phyloP scores from a whole-genome alignment of 2,888 invertebrate genomes.

The Ganaspis brasiliensis region DNA sequence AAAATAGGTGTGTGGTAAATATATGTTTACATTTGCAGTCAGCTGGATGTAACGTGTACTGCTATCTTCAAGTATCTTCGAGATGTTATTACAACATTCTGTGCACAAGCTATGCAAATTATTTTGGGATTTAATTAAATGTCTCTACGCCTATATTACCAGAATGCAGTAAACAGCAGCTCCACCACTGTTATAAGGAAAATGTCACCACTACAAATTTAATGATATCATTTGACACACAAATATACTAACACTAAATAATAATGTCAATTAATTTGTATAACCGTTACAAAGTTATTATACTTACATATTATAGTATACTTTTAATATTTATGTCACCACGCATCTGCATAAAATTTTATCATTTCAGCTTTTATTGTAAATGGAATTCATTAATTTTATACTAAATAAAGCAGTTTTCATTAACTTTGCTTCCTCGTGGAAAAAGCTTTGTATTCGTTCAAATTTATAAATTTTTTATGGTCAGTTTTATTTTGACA shows the following conservation, averaged over 20 bases:
- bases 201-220: constrained; percentile 21
- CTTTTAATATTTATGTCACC: too few species aligned
- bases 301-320: background rate
- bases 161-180: constrained; percentile 61
- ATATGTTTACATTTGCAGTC: constrained; percentile 60
- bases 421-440: too few species aligned
- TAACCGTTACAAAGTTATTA: background rate
- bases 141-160: constrained; percentile 48
- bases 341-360: too few species aligned
- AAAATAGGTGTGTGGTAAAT: constrained; percentile 32
- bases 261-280: background rate
- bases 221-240: background rate
- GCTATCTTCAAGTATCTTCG: constrained; percentile 71
- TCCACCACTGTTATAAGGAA: constrained; percentile 52
- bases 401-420: too few species aligned
- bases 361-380: too few species aligned
- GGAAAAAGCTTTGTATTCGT: too few species aligned
- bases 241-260: background rate
- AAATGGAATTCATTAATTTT: too few species aligned
- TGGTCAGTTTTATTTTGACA: too few species aligned
- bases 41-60: constrained; percentile 62
- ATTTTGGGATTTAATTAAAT: constrained; percentile 77
- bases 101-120: constrained; percentile 71
- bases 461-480: too few species aligned
- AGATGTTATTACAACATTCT: constrained; percentile 73